Conservation (phyloP, 2,888 invertebrate genomes). For the Drosophila bunnanda region DNA sequence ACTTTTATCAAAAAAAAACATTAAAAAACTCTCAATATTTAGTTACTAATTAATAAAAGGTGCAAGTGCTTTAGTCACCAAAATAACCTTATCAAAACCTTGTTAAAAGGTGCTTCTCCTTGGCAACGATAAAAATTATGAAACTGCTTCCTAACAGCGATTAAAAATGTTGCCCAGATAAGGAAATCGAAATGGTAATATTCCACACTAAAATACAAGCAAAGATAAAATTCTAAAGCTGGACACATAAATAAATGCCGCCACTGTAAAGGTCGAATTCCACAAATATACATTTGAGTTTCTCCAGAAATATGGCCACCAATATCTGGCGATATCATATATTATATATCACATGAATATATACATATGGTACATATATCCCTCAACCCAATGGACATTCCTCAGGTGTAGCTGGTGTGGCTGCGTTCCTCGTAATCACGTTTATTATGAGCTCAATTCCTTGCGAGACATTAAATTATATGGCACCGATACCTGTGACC, state of each 20-base stretch:
- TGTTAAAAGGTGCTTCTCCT: not conserved
- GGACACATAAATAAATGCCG: not conserved
- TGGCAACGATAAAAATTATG: conserved; percentile 4
- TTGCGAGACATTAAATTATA: conserved; percentile 37
- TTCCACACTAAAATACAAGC: not conserved
- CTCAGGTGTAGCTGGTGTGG: not conserved
- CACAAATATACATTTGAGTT: not conserved
- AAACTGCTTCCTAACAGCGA: not conserved
- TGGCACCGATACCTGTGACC: conserved; percentile 25
- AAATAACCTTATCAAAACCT: not conserved
- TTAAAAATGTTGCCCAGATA: not conserved
- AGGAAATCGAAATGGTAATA: not conserved
- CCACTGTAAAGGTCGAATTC: not conserved
- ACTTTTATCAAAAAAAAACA: no score
- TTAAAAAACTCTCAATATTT: no score
- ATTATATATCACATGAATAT: not conserved
- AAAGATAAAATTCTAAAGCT: not conserved
- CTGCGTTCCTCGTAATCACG: conserved; percentile 19
- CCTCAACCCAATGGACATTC: not conserved
- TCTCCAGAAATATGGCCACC: not conserved
- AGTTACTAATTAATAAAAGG: not conserved
- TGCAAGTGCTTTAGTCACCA: not conserved
- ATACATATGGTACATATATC: not conserved
- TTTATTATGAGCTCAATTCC: conserved; percentile 48
- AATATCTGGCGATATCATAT: not conserved